A percentile compares a stretch with the other conserved stretches of the same genome.
Conservation (phyloP, 2,113 vertebrate genomes). For the Atrichornis clamosus region DNA sequence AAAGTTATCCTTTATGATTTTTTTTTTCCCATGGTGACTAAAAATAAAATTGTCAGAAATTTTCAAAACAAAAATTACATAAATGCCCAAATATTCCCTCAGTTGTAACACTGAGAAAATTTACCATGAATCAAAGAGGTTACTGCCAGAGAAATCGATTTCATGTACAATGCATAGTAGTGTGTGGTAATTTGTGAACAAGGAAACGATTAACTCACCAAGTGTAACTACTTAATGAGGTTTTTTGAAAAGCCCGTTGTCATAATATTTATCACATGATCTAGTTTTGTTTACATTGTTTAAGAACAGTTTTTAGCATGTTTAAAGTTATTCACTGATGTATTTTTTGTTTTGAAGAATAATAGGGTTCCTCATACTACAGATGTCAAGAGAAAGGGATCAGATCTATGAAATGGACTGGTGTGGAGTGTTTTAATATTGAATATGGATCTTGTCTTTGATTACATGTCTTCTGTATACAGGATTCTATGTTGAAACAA, state of each 20-base stretch:
- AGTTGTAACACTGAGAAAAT: background rate
- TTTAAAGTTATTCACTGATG: background rate
- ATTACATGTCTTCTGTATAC: background rate
- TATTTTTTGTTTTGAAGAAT: background rate
- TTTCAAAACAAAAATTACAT: background rate
- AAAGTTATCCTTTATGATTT: background rate
- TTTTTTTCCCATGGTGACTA: background rate
- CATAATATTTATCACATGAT: background rate
- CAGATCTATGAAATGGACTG: background rate
- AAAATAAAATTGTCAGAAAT: background rate
- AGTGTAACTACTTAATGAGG: background rate
- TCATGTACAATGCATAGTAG: background rate
- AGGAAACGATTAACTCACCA: background rate
- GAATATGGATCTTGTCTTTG: background rate
- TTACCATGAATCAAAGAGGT: background rate
- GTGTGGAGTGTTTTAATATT: background rate
- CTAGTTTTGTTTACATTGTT: background rate
- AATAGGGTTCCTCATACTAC: background rate
- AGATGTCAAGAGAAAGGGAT: background rate
- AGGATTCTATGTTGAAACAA: background rate
- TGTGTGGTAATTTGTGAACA: background rate
- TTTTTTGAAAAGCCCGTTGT: background rate
- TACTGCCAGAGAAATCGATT: background rate
- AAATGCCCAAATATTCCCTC: rapidly evolving
- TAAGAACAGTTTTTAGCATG: background rate